Evolutionary conservation across 2,888 invertebrate genomes (phyloP), one percentile per base, ranked within the genome.

Genomic region (Dusona sp.): DNA sequence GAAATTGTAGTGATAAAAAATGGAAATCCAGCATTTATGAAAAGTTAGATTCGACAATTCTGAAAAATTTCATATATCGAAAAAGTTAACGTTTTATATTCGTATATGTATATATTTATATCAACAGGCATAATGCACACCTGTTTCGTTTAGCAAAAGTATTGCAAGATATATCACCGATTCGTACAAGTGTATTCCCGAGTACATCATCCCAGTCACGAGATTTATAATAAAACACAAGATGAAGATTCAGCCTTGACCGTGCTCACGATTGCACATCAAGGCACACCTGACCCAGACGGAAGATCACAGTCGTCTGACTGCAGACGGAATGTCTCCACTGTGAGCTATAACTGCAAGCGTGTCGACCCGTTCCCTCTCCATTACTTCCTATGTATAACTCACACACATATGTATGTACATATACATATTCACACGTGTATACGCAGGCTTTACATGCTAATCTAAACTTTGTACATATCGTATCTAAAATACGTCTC

Each of bases 311-410:
- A 86, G 80, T 79, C 84, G 88, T 88, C 89, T 88, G 88, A 88
- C 88, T 88, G 85, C 88, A 88, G 85, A 79, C 87, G 87, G 88
- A 87, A 88, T 82, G 88, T 87, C 87, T 89, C 88, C 85, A 88
- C 88, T 89, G 84, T 54, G 33, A 77, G 74, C 73, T 57, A 70
- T 72, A 72, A 82, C 79, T 42, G 68, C 79, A 65, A 68, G 86
- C 83, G 77, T 85, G 83, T 86, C 85, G 84, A 79, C 74, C 82
- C 85, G 79, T 77, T 73, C 80, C 77, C 86, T 68, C 84, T 80
- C 73, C 87, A 79, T 74, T 51, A 79, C 79, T 87, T 87, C 79
- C 84, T 84, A 54, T 79, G 13, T 22, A 67, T 45, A 19, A 75
- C 61, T 61, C n/a, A n/a, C 11, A 22, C 51, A 51, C 38, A 25